A percentile compares a stretch with the other conserved stretches of the same genome.
phyloP scores from a whole-genome alignment of 2,113 vertebrate genomes.

The Cnemophilus loriae region DNA sequence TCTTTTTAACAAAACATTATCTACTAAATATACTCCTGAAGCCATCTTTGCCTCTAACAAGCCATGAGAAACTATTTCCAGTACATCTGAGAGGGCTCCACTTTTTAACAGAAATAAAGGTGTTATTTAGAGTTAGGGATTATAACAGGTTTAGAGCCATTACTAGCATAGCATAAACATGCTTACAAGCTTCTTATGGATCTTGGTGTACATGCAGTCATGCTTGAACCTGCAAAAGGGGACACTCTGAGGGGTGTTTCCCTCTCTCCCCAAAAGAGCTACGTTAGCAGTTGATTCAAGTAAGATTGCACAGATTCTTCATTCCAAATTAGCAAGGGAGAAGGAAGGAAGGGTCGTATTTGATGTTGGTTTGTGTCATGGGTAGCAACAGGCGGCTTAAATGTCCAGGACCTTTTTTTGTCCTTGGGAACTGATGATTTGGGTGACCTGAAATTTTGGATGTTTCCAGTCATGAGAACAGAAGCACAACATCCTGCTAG shows the following conservation, averaged over 20 bases:
- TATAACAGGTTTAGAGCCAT: neutral
- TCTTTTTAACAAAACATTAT: neutral
- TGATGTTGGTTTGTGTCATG: neutral
- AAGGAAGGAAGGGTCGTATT: neutral
- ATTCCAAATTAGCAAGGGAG: neutral
- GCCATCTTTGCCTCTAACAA: neutral
- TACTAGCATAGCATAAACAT: neutral
- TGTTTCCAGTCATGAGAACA: neutral
- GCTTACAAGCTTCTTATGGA: neutral
- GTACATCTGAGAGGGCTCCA: neutral
- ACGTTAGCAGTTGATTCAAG: neutral
- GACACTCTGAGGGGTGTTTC: neutral
- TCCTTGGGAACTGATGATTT: neutral
- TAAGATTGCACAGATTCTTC: neutral
- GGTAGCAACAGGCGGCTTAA: neutral
- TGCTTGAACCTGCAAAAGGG: neutral
- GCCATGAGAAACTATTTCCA: neutral
- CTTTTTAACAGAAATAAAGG: neutral
- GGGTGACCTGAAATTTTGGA: neutral
- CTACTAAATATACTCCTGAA: neutral
- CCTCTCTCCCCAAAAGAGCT: neutral
- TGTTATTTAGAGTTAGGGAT: neutral
- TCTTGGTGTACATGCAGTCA: neutral
- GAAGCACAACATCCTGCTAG: neutral
- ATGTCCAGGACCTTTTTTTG: neutral